Evolutionary conservation across 2,888 invertebrate genomes (phyloP).

Genomic region (Metopia argyrocephala): DNA sequence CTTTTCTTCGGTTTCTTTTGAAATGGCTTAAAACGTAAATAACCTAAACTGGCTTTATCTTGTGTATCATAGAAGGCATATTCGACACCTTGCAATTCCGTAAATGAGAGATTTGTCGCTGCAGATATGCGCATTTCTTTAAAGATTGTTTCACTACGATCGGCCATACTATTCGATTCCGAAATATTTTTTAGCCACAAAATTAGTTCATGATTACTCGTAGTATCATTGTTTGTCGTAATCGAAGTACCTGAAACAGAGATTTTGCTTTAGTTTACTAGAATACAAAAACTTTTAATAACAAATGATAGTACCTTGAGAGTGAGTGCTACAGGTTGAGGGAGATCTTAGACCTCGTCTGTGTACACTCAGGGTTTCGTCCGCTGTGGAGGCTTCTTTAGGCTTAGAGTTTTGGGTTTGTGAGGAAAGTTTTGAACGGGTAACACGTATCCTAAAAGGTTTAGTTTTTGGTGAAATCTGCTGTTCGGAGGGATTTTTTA

Average conservation of each 20-base stretch:
- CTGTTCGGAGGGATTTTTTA: not conserved
- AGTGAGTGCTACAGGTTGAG: no score
- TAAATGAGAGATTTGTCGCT: constrained; percentile 62
- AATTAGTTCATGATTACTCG: constrained; percentile 59
- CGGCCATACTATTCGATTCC: not conserved
- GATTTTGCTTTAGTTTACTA: no score
- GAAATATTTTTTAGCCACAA: constrained; percentile 64
- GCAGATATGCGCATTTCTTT: constrained; percentile 62
- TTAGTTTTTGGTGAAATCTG: constrained; percentile 4
- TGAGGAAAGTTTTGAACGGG: constrained; percentile 37
- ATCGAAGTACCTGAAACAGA: not conserved
- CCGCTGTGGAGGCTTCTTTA: not conserved
- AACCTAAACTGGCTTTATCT: constrained; percentile 58
- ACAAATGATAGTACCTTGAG: no score
- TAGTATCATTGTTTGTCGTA: not conserved
- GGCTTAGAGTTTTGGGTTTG: not conserved
- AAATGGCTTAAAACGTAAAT: constrained; percentile 68
- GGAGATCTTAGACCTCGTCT: no score
- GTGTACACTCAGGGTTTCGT: not conserved
- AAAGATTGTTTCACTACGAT: constrained; percentile 37
- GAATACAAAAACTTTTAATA: no score
- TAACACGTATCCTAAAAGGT: constrained; percentile 58
- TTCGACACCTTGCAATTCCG: constrained; percentile 67
- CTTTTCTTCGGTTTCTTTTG: constrained; percentile 67
- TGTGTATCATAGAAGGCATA: constrained; percentile 70